These are phyloP conservation scores for Sphinx pinastri DNA, from an alignment of 2,888 invertebrate genomes.

Conservation along the genomic window DNA sequence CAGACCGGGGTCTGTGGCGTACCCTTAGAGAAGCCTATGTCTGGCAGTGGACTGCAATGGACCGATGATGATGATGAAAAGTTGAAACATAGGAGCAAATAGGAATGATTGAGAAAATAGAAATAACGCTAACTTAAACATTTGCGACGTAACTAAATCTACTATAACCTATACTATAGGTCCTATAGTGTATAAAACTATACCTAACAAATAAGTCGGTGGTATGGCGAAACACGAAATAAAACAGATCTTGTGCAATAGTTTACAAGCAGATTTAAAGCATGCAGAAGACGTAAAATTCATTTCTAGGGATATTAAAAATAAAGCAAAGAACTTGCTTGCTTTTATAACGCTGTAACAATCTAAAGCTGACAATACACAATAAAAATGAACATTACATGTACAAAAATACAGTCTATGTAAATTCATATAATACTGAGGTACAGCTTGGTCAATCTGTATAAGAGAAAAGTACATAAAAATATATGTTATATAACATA, in stretches of 20 bases:
- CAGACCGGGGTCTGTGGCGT: too few relatives aligned
- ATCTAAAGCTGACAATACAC: slow-evolving; percentile 8
- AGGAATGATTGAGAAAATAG: slow-evolving; percentile 18
- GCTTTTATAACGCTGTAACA: neutral
- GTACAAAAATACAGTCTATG: slow-evolving; percentile 32
- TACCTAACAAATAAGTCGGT: slow-evolving; percentile 44
- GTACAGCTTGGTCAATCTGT: slow-evolving; percentile 51
- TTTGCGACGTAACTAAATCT: slow-evolving; percentile 35
- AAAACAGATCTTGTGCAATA: slow-evolving; percentile 34
- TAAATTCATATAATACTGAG: slow-evolving; percentile 52
- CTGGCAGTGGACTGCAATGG: too few relatives aligned
- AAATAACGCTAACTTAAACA: slow-evolving; percentile 29
- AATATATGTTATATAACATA: slow-evolving; percentile 45
- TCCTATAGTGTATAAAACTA: slow-evolving; percentile 39
- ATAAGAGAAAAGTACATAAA: slow-evolving; percentile 46
- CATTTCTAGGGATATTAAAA: neutral
- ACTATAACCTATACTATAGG: slow-evolving; percentile 40
- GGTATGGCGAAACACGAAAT: slow-evolving; percentile 43
- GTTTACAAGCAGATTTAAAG: slow-evolving; percentile 22
- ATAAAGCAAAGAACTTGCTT: neutral
- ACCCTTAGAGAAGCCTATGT: too few relatives aligned
- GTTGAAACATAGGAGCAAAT: neutral
- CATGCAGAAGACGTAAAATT: neutral
- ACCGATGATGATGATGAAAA: neutral
- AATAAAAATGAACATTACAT: slow-evolving; percentile 29